These are phyloP conservation scores for Ophioninae sp. DNA, from an alignment of 2,888 invertebrate genomes.

Conservation along the genomic window DNA sequence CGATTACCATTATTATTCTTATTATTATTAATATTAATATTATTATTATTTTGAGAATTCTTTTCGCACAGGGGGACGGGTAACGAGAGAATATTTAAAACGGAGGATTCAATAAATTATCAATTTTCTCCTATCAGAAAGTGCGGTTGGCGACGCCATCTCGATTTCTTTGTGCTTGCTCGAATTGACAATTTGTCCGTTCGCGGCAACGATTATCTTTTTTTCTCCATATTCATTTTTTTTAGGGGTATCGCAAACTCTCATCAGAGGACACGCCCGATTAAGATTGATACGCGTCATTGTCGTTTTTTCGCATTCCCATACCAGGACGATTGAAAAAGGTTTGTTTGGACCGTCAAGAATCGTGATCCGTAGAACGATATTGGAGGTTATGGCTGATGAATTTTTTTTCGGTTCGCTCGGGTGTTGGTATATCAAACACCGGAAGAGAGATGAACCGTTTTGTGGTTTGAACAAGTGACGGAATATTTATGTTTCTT, in stretches of 20 bases:
- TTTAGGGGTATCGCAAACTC: conserved; percentile 18
- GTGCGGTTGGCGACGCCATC: conserved; percentile 8
- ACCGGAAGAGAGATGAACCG: too few relatives aligned
- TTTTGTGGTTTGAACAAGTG: too few relatives aligned
- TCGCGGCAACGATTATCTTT: conserved; percentile 11
- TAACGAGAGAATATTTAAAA: conserved; percentile 55
- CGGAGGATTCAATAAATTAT: conserved; percentile 28
- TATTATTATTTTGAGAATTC: conserved; percentile 44
- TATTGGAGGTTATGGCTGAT: background rate
- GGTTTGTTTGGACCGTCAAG: background rate
- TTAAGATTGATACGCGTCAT: conserved; percentile 37
- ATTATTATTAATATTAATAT: conserved; percentile 41
- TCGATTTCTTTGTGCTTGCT: conserved; percentile 60
- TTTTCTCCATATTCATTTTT: background rate
- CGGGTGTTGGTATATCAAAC: too few relatives aligned
- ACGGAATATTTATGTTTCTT: too few relatives aligned
- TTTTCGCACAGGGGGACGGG: conserved; percentile 50
- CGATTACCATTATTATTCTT: conserved; percentile 29
- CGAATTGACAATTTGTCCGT: conserved; percentile 67
- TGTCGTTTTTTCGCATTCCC: conserved; percentile 11
- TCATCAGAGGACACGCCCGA: conserved; percentile 55
- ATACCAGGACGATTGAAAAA: conserved; percentile 17
- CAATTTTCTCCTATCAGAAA: conserved; percentile 29
- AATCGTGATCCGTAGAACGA: background rate
- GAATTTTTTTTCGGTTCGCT: background rate